phyloP scores from a whole-genome alignment of 2,113 vertebrate species.

The Crotalus viridis region DNA sequence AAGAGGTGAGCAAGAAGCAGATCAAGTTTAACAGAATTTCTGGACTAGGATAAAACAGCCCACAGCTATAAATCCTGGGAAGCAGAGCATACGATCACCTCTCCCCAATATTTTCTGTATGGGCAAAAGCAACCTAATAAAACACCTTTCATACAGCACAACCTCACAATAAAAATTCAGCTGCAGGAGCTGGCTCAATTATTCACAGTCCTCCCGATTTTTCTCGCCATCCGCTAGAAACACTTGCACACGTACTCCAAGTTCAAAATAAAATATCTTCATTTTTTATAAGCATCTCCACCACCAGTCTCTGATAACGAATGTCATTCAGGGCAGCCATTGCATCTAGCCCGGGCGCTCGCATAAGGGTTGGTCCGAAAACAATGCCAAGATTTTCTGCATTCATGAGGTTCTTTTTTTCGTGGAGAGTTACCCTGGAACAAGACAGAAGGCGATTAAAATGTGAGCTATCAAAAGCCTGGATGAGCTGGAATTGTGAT shows the following conservation, averaged over 20 bases:
- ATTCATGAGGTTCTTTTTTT: constrained; percentile 96
- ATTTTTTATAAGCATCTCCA: constrained; percentile 97
- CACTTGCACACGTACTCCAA: constrained; percentile 43
- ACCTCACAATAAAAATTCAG: constrained; percentile 70
- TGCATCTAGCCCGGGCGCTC: constrained; percentile 88
- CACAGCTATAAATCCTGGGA: constrained; percentile 73
- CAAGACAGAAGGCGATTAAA: constrained; percentile 3
- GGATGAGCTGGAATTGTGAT: background rate
- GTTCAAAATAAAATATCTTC: constrained; percentile 92
- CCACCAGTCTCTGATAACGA: constrained; percentile 97
- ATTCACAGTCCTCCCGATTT: constrained; percentile 76
- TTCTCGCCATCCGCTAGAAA: constrained; percentile 62
- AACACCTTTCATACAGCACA: constrained; percentile 78
- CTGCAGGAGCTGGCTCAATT: constrained; percentile 71
- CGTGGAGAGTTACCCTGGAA: constrained; percentile 90
- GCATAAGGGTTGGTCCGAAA: constrained; percentile 96
- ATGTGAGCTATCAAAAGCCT: background rate
- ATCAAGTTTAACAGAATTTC: constrained; percentile 80
- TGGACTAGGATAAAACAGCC: constrained; percentile 79
- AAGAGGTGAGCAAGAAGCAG: constrained; percentile 80
- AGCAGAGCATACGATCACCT: constrained; percentile 72
- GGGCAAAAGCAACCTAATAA: constrained; percentile 68
- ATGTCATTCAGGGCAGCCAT: constrained; percentile 95
- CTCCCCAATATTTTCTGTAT: constrained; percentile 72
- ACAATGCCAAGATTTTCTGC: constrained; percentile 97